Evolutionary conservation across 1,140 invertebrate genomes (phyloP).

Genomic region (Drosophila dunni): DNA sequence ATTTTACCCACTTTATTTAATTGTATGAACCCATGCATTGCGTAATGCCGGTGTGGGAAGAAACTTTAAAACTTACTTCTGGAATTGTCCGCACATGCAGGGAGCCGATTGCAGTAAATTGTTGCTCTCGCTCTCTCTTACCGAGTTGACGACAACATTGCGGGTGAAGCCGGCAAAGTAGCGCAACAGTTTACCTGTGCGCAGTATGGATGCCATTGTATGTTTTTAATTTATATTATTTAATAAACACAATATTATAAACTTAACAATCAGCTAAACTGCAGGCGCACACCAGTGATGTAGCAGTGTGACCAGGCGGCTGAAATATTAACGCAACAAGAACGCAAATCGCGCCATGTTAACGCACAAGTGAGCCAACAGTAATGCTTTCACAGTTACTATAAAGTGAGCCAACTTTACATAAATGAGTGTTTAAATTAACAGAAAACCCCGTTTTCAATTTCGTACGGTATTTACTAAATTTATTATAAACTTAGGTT

Average conservation of each 20-base stretch:
- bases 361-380: slow-evolving; percentile 5
- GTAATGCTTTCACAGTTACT: not conserved
- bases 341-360: not conserved
- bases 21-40: slow-evolving; percentile 48
- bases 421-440: not conserved
- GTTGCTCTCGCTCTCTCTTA: slow-evolving; percentile 85
- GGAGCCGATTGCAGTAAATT: slow-evolving; percentile 85
- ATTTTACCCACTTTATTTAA: slow-evolving; percentile 3
- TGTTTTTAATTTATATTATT: slow-evolving; percentile 36
- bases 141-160: slow-evolving; percentile 87
- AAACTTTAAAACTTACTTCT: slow-evolving; percentile 83
- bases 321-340: not conserved
- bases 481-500: no score
- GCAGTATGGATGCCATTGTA: slow-evolving; percentile 87
- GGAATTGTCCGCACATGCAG: slow-evolving; percentile 85
- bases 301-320: slow-evolving; percentile 19
- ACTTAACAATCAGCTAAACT: slow-evolving; percentile 5
- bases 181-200: slow-evolving; percentile 89
- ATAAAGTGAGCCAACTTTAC: not conserved
- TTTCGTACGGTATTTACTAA: no score
- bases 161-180: slow-evolving; percentile 89
- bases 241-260: slow-evolving; percentile 45
- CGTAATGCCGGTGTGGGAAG: slow-evolving; percentile 64
- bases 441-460: slow-evolving; percentile 11
- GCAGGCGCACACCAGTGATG: slow-evolving; percentile 36